A percentile compares a stretch with the other conserved stretches of the same genome.
These are phyloP conservation scores for Seira musarum DNA, from an alignment of 2,888 invertebrate genomes.

Conservation along the genomic window DNA sequence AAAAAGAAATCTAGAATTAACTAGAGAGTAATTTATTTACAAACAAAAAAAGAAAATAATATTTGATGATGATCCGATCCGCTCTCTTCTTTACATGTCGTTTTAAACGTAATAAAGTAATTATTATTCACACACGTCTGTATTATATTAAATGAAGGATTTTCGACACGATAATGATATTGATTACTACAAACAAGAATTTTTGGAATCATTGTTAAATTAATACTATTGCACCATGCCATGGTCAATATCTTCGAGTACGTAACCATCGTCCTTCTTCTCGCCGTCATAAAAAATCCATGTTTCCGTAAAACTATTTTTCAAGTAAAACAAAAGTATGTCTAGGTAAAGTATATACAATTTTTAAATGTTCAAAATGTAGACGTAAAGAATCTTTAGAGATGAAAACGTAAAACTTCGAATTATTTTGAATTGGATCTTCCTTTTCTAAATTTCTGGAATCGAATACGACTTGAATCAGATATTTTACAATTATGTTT, in stretches of 20 bases:
- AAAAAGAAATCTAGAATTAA: no score
- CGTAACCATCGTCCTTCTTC: no score
- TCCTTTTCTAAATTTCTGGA: no score
- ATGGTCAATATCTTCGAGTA: slow-evolving; percentile 7
- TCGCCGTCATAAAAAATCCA: no score
- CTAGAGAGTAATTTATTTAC: neutral
- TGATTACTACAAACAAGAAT: neutral
- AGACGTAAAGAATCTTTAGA: neutral
- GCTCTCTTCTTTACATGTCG: no score
- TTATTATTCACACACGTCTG: no score
- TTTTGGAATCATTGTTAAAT: neutral
- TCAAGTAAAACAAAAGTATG: no score
- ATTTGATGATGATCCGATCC: slow-evolving; percentile 44
- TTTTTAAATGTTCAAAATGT: neutral
- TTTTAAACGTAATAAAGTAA: no score
- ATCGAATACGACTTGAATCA: no score
- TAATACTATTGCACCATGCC: neutral
- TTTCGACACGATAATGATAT: slow-evolving; percentile 28
- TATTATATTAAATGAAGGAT: no score
- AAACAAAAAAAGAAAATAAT: slow-evolving; percentile 4
- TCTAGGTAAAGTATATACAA: no score
- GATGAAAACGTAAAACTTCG: neutral
- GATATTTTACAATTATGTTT: slow-evolving; percentile 11
- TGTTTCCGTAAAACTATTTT: neutral
- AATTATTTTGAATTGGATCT: neutral